phyloP scores from a whole-genome alignment of 2,888 invertebrate species.

The Ceriagrion tenellum region DNA sequence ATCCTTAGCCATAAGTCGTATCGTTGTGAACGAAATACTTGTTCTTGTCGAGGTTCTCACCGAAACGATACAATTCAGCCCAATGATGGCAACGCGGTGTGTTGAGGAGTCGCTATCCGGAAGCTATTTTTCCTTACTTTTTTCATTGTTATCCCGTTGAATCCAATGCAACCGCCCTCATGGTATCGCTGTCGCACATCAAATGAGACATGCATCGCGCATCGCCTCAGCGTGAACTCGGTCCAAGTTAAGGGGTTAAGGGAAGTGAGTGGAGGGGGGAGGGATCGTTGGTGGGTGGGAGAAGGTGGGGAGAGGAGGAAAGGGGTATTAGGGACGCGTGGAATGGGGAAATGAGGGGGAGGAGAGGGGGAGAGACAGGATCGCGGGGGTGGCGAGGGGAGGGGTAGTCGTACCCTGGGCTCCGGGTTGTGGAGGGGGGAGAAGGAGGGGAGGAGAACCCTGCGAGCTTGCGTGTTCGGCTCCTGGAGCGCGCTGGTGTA shows the following conservation, averaged over 20 bases:
- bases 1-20: no score
- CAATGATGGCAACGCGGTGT: no score
- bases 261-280: neutral
- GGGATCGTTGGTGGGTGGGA: neutral
- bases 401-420: neutral
- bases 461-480: slow-evolving; percentile 59
- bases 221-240: no score
- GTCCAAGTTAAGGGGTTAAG: neutral
- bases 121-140: no score
- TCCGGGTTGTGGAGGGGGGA: neutral
- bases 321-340: neutral
- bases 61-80: no score
- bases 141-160: no score
- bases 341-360: neutral
- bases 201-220: no score
- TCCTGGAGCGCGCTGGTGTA: slow-evolving; percentile 2
- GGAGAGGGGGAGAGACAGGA: neutral
- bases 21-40: no score
- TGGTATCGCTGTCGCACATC: no score
- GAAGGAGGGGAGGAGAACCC: neutral
- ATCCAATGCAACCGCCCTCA: no score
- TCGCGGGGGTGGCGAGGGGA: neutral
- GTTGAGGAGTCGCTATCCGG: no score
- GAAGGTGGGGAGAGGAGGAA: neutral
- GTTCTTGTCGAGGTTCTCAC: no score